phyloP scores from a whole-genome alignment of 2,888 invertebrate genomes.

The Oasisia sp. region DNA sequence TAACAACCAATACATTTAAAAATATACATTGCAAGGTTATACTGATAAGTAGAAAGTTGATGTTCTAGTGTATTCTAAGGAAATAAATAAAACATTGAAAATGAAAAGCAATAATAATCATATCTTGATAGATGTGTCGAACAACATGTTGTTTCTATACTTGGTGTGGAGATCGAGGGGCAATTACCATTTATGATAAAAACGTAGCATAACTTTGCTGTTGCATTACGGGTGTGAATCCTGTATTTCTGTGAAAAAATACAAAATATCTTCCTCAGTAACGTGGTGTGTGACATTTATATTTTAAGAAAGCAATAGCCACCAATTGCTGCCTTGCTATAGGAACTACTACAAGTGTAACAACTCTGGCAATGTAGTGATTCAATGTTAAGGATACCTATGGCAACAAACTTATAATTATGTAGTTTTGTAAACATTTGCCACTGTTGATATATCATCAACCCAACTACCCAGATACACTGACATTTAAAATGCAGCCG shows the following conservation, averaged over 20 bases:
- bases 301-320: background rate
- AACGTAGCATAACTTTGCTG: too few relatives aligned
- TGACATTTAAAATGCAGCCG: background rate
- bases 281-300: too few relatives aligned
- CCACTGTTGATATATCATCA: background rate
- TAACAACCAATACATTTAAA: background rate
- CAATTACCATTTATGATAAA: too few relatives aligned
- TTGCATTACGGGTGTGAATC: too few relatives aligned
- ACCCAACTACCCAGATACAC: background rate
- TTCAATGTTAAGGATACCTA: background rate
- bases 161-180: too few relatives aligned
- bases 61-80: background rate
- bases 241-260: too few relatives aligned
- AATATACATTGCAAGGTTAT: background rate
- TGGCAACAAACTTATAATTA: background rate
- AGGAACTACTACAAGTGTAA: background rate
- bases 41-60: background rate
- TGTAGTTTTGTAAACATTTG: background rate
- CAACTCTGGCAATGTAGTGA: background rate
- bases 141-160: too few relatives aligned
- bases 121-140: too few relatives aligned
- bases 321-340: background rate
- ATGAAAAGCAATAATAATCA: too few relatives aligned
- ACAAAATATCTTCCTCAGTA: too few relatives aligned
- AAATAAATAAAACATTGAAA: too few relatives aligned